These are phyloP conservation scores for Andrena fulva DNA, from an alignment of 2,888 invertebrate genomes.

Conservation along the genomic window DNA sequence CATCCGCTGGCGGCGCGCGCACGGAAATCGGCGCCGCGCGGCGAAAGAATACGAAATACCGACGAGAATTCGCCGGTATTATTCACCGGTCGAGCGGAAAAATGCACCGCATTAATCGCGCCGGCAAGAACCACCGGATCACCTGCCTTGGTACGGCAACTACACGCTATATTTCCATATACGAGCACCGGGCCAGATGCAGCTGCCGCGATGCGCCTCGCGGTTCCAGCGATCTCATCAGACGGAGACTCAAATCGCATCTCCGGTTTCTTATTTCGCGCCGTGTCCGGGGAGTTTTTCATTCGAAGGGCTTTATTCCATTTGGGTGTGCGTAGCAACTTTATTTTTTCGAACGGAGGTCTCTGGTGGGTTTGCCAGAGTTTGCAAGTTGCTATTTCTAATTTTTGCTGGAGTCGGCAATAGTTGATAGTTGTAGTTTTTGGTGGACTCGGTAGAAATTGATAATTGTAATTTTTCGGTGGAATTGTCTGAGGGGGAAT, in stretches of 20 bases:
- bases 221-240: constrained; percentile 37
- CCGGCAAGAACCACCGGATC: constrained; percentile 60
- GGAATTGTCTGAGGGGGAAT: no score
- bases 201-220: constrained; percentile 41
- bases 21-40: constrained; percentile 51
- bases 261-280: not conserved
- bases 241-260: not conserved
- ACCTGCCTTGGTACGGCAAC: constrained; percentile 58
- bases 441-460: no score
- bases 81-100: constrained; percentile 54
- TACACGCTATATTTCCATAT: constrained; percentile 62
- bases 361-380: not conserved
- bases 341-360: not conserved
- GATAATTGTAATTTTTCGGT: no score
- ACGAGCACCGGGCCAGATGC: constrained; percentile 52
- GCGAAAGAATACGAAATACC: constrained; percentile 61
- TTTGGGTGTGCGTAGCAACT: no score
- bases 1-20: constrained; percentile 40
- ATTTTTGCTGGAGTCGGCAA: not conserved
- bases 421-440: no score
- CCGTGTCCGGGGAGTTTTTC: not conserved
- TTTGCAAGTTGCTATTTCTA: not conserved
- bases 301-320: not conserved
- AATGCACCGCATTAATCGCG: constrained; percentile 61
- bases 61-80: constrained; percentile 61